Evolutionary conservation across 2,888 invertebrate genomes (phyloP).

Genomic region (Acleris emargana): DNA sequence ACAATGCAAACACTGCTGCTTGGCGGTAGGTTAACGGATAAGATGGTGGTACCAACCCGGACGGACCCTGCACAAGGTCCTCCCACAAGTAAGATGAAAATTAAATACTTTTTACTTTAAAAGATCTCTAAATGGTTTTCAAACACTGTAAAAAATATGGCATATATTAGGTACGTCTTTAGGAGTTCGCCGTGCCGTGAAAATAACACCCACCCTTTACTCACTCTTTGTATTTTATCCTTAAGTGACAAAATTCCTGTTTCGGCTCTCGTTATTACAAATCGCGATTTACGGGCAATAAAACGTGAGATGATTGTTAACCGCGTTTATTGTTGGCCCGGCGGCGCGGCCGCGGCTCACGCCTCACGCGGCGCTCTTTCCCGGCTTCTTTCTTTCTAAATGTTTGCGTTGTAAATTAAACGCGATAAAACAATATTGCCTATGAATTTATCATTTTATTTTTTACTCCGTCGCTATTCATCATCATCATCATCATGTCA

Average conservation of each 20-base stretch:
- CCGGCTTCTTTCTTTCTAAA: slow-evolving; percentile 41
- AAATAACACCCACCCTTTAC: slow-evolving; percentile 10
- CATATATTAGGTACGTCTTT: not conserved
- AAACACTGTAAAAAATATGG: no score
- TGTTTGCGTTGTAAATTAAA: slow-evolving; percentile 34
- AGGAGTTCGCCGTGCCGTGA: not conserved
- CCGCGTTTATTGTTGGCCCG: slow-evolving; percentile 28
- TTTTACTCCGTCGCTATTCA: no score
- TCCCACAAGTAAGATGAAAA: no score
- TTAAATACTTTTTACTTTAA: no score
- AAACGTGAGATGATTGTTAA: slow-evolving; percentile 48
- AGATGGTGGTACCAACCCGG: no score
- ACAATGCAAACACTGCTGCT: no score
- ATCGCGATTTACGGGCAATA: slow-evolving; percentile 49
- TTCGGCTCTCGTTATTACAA: slow-evolving; percentile 40
- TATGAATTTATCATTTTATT: no score
- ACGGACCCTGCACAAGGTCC: no score
- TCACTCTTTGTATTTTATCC: slow-evolving; percentile 8
- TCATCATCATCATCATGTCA: no score
- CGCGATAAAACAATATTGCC: no score
- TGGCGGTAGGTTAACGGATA: no score
- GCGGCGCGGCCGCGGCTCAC: not conserved
- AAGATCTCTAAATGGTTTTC: no score
- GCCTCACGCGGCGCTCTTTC: slow-evolving; percentile 29
- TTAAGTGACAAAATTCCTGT: slow-evolving; percentile 37